Evolutionary conservation across 2,888 invertebrate species (phyloP).

Genomic region (Oeneis ivallda): DNA sequence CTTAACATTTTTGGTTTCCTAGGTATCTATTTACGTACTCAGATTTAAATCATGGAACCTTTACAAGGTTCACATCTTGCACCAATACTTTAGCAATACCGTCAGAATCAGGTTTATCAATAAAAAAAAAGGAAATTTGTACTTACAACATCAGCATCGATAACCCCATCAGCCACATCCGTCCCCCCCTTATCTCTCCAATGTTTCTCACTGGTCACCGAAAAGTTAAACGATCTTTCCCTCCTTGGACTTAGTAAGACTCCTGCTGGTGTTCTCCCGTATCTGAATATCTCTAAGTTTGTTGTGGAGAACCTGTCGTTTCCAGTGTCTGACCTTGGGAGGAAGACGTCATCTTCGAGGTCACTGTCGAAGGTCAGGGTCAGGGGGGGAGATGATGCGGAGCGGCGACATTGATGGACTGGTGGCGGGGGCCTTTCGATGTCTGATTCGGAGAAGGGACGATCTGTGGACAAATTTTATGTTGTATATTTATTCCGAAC

Average conservation of each 20-base stretch:
- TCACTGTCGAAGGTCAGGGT: constrained; percentile 67
- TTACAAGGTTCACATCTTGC: too few species aligned
- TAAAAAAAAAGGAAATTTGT: neutral
- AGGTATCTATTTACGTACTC: too few species aligned
- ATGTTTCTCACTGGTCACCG: constrained; percentile 72
- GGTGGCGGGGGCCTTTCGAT: constrained; percentile 54
- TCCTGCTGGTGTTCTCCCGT: constrained; percentile 71
- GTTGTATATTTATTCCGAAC: neutral
- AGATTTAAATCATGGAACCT: too few species aligned
- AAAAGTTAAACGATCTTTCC: constrained; percentile 70
- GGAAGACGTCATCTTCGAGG: constrained; percentile 76
- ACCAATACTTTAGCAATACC: too few species aligned
- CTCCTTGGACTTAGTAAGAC: constrained; percentile 68
- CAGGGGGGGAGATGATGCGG: constrained; percentile 69
- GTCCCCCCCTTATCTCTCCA: constrained; percentile 78
- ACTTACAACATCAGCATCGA: constrained; percentile 67
- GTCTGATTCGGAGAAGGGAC: constrained; percentile 74
- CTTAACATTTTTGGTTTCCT: too few species aligned
- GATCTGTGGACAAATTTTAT: constrained; percentile 59
- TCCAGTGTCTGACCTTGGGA: constrained; percentile 61
- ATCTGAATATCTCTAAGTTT: constrained; percentile 70
- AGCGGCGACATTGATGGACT: constrained; percentile 57
- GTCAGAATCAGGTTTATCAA: neutral
- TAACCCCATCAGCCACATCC: constrained; percentile 64
- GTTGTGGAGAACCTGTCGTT: constrained; percentile 70